A percentile compares a stretch with the other conserved stretches of the same genome.
Evolutionary conservation across 2,888 invertebrate species (phyloP).

Genomic region (Cephus spinipes): DNA sequence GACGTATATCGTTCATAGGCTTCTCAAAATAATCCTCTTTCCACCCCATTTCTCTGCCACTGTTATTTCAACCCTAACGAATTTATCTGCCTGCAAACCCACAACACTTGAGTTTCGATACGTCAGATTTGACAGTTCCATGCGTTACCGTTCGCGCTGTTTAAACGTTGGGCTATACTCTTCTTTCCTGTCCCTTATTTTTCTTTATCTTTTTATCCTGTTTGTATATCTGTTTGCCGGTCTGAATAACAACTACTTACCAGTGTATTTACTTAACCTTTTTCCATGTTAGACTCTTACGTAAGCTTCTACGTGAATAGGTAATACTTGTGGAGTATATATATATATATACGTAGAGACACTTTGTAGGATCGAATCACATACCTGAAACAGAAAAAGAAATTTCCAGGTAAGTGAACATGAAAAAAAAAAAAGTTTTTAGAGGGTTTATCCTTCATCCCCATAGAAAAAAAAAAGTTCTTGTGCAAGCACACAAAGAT

Average conservation of each 20-base stretch:
- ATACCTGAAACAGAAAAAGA: conserved; percentile 50
- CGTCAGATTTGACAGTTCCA: background rate
- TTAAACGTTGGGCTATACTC: background rate
- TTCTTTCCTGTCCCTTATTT: background rate
- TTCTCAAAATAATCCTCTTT: background rate
- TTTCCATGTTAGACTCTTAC: background rate
- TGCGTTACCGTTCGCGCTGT: background rate
- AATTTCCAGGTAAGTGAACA: background rate
- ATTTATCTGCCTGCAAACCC: background rate
- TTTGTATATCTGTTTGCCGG: background rate
- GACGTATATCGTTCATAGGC: background rate
- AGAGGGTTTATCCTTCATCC: background rate
- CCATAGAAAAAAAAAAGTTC: background rate
- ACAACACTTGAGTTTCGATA: background rate
- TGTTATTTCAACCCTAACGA: background rate
- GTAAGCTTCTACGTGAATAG: background rate
- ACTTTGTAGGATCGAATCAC: conserved; percentile 22
- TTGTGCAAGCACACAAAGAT: background rate
- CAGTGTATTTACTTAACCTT: background rate
- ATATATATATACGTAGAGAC: conserved; percentile 18
- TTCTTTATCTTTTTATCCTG: background rate
- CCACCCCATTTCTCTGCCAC: background rate
- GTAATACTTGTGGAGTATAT: conserved; percentile 4
- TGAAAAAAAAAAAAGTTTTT: background rate
- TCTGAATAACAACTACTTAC: background rate